Evolutionary conservation across 2,113 vertebrate species (phyloP), one percentile per base, ranked within the genome.

Genomic region (Urocolius indicus): DNA sequence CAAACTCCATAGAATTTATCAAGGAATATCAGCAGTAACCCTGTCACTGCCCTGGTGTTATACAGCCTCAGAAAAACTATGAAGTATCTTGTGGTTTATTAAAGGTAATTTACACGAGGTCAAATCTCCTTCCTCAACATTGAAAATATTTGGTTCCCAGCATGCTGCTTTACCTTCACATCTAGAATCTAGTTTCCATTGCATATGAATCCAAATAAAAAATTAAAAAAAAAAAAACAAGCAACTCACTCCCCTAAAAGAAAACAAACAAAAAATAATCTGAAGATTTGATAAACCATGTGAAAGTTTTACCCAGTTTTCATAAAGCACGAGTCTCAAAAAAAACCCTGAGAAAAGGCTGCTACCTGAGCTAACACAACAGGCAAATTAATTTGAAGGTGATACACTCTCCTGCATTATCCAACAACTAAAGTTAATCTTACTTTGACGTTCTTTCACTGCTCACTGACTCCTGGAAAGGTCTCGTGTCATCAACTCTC

Each of bases 271-370:
- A 22, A 4, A 52, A 36, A 41, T 3, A 11, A 36, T 4, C 20
- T 74, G 41, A 79, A 76, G 17, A 8, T 5, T 79, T 45, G 4
- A 4, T 13, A 43, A 0, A 1, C 1, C 2, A 12, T 17, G 1
- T 51, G 19, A 27, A 68, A 13, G 3, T 61, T 89, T 75, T 34
- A 59, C 22, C 15, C 19, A 46, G 15, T 43, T 81, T 82, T 65
- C 12, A 6, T 38, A 17, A 7, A 67, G 13, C 23, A 7, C 2
- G 4, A 66, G 5, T 71, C 43, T 86, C 51, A 51, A 63, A 74
- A 24, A 58, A 48, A 5, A 51, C 17, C 11, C 3, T 65, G 48
- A 82, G 34, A 55, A 81, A 68, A 68, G 52, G 18, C 18, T 62
- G 24, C 13, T 36, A 26, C 26, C 9, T 43, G 38, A 87, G 5